A percentile compares a stretch with the other conserved stretches of the same genome.
Evolutionary conservation across 2,113 vertebrate genomes (phyloP).

Genomic region (Xenopus laevis): DNA sequence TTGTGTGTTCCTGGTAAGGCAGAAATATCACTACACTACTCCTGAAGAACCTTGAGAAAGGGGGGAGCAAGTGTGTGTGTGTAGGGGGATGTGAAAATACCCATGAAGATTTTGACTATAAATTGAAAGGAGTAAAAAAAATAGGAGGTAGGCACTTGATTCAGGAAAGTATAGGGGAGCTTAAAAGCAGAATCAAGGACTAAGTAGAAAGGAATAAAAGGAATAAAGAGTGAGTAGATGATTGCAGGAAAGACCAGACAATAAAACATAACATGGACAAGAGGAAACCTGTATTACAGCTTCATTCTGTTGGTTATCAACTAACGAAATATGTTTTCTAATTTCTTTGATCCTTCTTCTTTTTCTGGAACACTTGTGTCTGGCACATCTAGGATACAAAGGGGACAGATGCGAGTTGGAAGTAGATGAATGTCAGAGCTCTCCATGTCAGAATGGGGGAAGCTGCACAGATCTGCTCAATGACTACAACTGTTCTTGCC

Average conservation of each 20-base stretch:
- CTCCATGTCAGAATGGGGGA: conserved; percentile 55
- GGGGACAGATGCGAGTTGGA: conserved; percentile 53
- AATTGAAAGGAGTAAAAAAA: background rate
- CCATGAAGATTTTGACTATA: too few relatives aligned
- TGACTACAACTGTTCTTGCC: conserved; percentile 49
- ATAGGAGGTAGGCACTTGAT: background rate
- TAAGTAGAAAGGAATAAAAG: background rate
- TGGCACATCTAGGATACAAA: conserved; percentile 47
- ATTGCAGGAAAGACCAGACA: background rate
- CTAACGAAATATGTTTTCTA: too few relatives aligned
- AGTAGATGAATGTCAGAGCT: conserved; percentile 48
- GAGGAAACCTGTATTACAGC: background rate
- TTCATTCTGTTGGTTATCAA: too few relatives aligned
- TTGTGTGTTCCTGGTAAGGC: conserved; percentile 58
- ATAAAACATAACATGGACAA: background rate
- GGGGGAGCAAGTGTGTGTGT: too few relatives aligned
- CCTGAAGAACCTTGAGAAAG: background rate
- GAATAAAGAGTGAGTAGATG: background rate
- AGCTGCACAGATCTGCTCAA: conserved; percentile 43
- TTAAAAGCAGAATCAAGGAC: background rate
- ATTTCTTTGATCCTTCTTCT: too few relatives aligned
- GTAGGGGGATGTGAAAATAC: too few relatives aligned
- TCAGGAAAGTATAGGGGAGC: background rate
- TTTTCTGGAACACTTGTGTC: too few relatives aligned
- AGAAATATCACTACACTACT: background rate